Evolutionary conservation across 2,797 vertebrate genomes (phyloP), one percentile per base, ranked within the genome.

Genomic region (Gobionotothen gibberifrons): DNA sequence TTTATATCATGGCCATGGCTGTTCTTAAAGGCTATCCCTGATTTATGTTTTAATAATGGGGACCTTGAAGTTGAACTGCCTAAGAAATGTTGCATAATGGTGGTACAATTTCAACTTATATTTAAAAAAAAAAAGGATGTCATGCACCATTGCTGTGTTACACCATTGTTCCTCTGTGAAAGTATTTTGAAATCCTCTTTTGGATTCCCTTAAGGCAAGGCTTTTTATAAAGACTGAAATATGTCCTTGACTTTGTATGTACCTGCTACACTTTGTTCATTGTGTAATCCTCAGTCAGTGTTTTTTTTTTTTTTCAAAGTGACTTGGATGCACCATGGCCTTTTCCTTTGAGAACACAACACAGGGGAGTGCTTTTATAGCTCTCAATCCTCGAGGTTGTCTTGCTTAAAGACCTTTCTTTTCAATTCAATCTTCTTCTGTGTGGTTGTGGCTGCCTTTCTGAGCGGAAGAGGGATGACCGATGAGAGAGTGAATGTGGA

Each of bases 211-310:
- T 19, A 19, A 58, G 43, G 26, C 49, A 63, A 52, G n/a, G 49
- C 74, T 22, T 26, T 56, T 55, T n/a, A 58, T 47, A 11, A 72
- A 73, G 21, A 39, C 55, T 79, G 1, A 69, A 65, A 72, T 71
- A 52, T 69, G 36, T 76, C 82, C 79, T 89, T 87, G 79, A 80
- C 69, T 81, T 87, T 71, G 26, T 29, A 82, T 69, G 63, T 62
- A 76, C 55, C 40, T 82, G 65, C 73, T 48, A 19, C 55, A 74
- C 43, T 76, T 79, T 78, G 53, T 74, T 84, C 61, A 55, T 44
- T 39, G 21, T 72, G 11, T 54, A 83, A 83, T 68, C 36, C 14
- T 69, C 56, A 69, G 52, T 74, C 46, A 63, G 52, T 7, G 17
- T 17, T 36, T 48, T 19, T 15, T 44, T 15, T 43, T 16, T 44